A percentile compares a stretch with the other conserved stretches of the same genome.
These are phyloP conservation scores for Agapostemon virescens DNA, from an alignment of 2,888 invertebrate genomes.

Conservation along the genomic window DNA sequence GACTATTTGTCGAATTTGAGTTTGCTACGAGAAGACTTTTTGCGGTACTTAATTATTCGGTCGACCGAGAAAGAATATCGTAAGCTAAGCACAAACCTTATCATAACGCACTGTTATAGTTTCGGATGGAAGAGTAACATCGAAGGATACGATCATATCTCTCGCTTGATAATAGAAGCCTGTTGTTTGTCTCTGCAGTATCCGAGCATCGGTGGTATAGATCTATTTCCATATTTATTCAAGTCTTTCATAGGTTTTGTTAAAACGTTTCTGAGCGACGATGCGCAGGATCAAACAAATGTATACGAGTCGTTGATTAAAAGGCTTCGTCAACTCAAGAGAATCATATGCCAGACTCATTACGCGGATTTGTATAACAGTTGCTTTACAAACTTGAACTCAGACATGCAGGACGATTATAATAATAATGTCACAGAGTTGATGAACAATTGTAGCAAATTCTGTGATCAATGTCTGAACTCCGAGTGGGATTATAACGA, in stretches of 20 bases:
- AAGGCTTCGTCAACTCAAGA: constrained; percentile 50
- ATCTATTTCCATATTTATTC: constrained; percentile 68
- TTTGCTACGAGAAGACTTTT: constrained; percentile 64
- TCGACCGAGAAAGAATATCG: constrained; percentile 69
- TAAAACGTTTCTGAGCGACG: constrained; percentile 41
- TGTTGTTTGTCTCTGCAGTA: constrained; percentile 69
- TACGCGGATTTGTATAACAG: constrained; percentile 48
- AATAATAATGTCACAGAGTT: constrained; percentile 28
- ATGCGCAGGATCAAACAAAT: constrained; percentile 30
- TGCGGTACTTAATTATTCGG: constrained; percentile 70
- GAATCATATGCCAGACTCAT: constrained; percentile 41
- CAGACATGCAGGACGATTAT: constrained; percentile 28
- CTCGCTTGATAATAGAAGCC: constrained; percentile 69
- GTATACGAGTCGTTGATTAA: constrained; percentile 47
- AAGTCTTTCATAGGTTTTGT: constrained; percentile 60
- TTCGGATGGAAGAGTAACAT: constrained; percentile 65
- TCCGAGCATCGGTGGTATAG: constrained; percentile 55
- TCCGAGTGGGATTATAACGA: background rate
- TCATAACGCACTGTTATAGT: constrained; percentile 50
- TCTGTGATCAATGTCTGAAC: constrained; percentile 49
- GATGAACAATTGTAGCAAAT: constrained; percentile 47
- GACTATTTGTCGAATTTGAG: constrained; percentile 43
- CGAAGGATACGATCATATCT: constrained; percentile 66
- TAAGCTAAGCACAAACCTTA: constrained; percentile 58
- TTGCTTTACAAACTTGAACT: constrained; percentile 44